A percentile compares a stretch with the other conserved stretches of the same genome.
These are phyloP conservation scores for Dascillus cervinus DNA, from an alignment of 2,888 invertebrate species.

Conservation along the genomic window DNA sequence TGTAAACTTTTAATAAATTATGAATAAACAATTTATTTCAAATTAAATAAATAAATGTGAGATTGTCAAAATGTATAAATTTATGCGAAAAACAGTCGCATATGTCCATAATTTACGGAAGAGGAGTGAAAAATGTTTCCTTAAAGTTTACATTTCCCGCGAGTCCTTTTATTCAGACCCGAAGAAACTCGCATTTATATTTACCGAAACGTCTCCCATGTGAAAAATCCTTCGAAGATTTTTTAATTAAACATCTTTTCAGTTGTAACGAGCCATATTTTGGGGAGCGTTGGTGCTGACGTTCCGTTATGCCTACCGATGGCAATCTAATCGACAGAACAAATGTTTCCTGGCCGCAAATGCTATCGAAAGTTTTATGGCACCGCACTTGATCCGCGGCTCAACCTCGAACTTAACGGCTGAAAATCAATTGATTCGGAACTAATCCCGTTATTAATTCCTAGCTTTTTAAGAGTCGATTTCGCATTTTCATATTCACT, in stretches of 20 bases:
- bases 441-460: too few species aligned
- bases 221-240: conserved; percentile 11
- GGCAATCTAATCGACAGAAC: conserved; percentile 11
- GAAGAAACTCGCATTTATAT: conserved; percentile 15
- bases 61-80: too few species aligned
- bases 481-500: conserved; percentile 1
- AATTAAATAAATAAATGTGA: too few species aligned
- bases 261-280: too few species aligned
- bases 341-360: conserved; percentile 12
- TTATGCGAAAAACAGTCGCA: too few species aligned
- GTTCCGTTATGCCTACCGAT: too few species aligned
- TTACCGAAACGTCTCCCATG: conserved; percentile 12
- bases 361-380: conserved; percentile 14
- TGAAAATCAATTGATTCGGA: conserved; percentile 17
- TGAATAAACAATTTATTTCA: too few species aligned
- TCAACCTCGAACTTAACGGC: conserved; percentile 15
- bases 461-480: too few species aligned
- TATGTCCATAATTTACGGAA: too few species aligned
- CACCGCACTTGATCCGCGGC: conserved; percentile 11
- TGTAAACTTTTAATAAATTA: too few species aligned
- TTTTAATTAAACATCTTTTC: background rate
- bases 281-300: too few species aligned
- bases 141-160: conserved; percentile 16
- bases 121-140: conserved; percentile 14
- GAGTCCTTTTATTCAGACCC: conserved; percentile 12